phyloP scores from a whole-genome alignment of 2,113 vertebrate genomes.

The Clarias batrachus region DNA sequence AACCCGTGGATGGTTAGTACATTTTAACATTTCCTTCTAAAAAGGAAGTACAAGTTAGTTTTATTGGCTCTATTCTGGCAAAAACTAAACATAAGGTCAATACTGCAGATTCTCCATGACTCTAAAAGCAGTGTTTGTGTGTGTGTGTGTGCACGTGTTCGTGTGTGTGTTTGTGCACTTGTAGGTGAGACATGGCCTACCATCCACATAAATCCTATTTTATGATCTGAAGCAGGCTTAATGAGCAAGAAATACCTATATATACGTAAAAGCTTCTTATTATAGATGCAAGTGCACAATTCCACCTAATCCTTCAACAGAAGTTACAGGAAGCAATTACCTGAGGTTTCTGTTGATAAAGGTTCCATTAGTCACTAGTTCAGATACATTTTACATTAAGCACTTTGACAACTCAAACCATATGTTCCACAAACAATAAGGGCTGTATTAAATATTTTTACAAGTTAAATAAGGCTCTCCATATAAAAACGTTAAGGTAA shows the following conservation, averaged over 20 bases:
- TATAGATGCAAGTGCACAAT: background rate
- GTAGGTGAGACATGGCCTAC: background rate
- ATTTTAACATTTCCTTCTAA: slow-evolving; percentile 4
- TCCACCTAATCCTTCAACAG: background rate
- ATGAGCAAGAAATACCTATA: background rate
- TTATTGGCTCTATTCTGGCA: slow-evolving; percentile 53
- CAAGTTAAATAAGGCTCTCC: background rate
- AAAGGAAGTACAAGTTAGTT: slow-evolving; percentile 44
- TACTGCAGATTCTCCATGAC: background rate
- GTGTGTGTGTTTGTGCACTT: no score
- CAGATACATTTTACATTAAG: background rate
- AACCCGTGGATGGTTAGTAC: background rate
- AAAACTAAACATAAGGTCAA: background rate
- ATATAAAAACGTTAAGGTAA: background rate
- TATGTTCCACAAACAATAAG: background rate
- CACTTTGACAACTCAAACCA: background rate
- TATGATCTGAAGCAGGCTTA: background rate
- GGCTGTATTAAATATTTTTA: background rate
- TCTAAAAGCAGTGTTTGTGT: background rate
- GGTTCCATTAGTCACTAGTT: background rate
- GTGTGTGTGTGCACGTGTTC: background rate
- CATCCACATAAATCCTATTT: background rate
- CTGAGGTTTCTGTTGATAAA: background rate
- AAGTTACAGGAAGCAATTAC: background rate
- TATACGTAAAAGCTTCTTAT: background rate